A percentile compares a stretch with the other conserved stretches of the same genome.
phyloP scores from a whole-genome alignment of 2,888 invertebrate species.

The Lasioglossum lativentre region DNA sequence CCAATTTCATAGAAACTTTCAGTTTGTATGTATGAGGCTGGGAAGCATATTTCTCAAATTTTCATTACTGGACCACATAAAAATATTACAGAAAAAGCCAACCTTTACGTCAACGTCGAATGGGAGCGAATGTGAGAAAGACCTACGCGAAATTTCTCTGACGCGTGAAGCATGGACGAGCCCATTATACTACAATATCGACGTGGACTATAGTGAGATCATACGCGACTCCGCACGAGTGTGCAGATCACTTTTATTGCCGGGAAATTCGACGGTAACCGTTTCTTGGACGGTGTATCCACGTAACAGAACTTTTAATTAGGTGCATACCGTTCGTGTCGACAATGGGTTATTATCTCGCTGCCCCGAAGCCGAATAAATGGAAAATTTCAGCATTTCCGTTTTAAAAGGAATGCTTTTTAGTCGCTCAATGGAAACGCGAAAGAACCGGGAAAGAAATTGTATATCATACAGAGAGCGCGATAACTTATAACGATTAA shows the following conservation, averaged over 20 bases:
- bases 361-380: background rate
- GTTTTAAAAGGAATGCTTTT: background rate
- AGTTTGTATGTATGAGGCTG: background rate
- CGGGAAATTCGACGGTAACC: background rate
- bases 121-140: background rate
- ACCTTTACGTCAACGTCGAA: background rate
- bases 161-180: background rate
- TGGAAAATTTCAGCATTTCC: background rate
- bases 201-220: background rate
- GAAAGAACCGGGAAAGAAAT: background rate
- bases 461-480: background rate
- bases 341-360: slow-evolving; percentile 5
- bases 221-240: background rate
- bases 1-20: background rate
- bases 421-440: background rate
- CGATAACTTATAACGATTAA: background rate
- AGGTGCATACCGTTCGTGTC: slow-evolving; percentile 1
- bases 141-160: background rate
- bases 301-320: background rate
- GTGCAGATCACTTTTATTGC: background rate
- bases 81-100: background rate
- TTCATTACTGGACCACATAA: background rate
- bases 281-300: slow-evolving; percentile 8
- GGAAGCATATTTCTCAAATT: no score
- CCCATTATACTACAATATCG: background rate